Evolutionary conservation across 2,113 vertebrate genomes (phyloP).

Genomic region (Epinephelus lanceolatus): DNA sequence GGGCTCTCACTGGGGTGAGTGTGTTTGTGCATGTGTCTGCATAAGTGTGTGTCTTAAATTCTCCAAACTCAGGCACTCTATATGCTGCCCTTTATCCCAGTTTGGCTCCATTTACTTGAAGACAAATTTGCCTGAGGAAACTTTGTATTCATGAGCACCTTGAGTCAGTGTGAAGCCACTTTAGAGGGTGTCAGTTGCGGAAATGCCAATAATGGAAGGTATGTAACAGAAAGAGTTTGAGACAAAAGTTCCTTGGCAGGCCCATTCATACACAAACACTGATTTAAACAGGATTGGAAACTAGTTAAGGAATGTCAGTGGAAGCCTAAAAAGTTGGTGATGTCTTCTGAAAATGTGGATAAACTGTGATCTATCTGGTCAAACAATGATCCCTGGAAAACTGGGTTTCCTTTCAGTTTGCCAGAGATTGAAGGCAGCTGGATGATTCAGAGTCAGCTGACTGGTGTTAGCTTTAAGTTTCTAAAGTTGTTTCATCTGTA

Average conservation of each 20-base stretch:
- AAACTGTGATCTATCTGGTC: neutral
- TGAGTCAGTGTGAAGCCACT: slow-evolving; percentile 47
- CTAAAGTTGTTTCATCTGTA: slow-evolving; percentile 17
- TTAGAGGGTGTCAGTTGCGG: slow-evolving; percentile 33
- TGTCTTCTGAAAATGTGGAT: slow-evolving; percentile 9
- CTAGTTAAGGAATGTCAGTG: slow-evolving; percentile 41
- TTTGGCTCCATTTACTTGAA: slow-evolving; percentile 36
- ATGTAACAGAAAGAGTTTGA: slow-evolving; percentile 51
- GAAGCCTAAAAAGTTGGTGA: slow-evolving; percentile 12
- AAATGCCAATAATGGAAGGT: slow-evolving; percentile 55
- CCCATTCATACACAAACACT: slow-evolving; percentile 20
- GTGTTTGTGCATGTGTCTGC: slow-evolving; percentile 49
- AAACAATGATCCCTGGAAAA: slow-evolving; percentile 26
- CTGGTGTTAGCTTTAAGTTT: slow-evolving; percentile 19
- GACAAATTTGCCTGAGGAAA: slow-evolving; percentile 47
- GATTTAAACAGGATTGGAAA: slow-evolving; percentile 50
- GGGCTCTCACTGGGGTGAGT: slow-evolving; percentile 79
- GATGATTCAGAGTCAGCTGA: slow-evolving; percentile 48
- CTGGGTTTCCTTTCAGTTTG: slow-evolving; percentile 4
- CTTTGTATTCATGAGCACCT: slow-evolving; percentile 46
- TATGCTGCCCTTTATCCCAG: slow-evolving; percentile 23
- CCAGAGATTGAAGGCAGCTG: slow-evolving; percentile 25
- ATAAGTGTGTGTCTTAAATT: slow-evolving; percentile 10
- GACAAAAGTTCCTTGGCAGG: slow-evolving; percentile 42
- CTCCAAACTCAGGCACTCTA: slow-evolving; percentile 33